Evolutionary conservation across 1,140 invertebrate genomes (phyloP).

Genomic region (Chironomus striatipennis): DNA sequence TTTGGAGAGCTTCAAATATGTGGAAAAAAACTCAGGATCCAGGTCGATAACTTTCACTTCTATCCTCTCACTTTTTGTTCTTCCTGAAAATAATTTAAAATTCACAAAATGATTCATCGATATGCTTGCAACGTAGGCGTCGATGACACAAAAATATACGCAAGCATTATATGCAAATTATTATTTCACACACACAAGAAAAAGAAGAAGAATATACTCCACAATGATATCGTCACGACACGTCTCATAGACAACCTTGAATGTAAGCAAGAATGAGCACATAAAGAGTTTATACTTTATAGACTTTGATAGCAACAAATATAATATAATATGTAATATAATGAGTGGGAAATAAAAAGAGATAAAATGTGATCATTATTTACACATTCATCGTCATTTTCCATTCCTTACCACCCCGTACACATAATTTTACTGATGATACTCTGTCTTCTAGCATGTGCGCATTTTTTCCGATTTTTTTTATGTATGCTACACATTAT

Average conservation of each 20-base stretch:
- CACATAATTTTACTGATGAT: background rate
- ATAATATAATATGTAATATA: background rate
- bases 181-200: too few species aligned
- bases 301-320: constrained; percentile 4
- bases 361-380: constrained; percentile 23
- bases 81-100: too few species aligned
- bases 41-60: too few species aligned
- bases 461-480: background rate
- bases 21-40: too few species aligned
- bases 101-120: too few species aligned
- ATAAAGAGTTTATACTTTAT: background rate
- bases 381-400: constrained; percentile 17
- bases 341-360: constrained; percentile 18
- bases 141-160: too few species aligned
- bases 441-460: background rate
- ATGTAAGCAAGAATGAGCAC: background rate
- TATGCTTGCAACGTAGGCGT: too few species aligned
- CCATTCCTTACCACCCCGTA: background rate
- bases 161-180: too few species aligned
- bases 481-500: background rate
- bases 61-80: too few species aligned
- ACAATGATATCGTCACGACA: too few species aligned
- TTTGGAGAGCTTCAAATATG: too few species aligned
- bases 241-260: background rate
- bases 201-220: too few species aligned